Percentiles rank a stretch among this genome's conserved stretches.
phyloP scores from a whole-genome alignment of 2,797 vertebrate genomes.

The Benthosema pterotum region DNA sequence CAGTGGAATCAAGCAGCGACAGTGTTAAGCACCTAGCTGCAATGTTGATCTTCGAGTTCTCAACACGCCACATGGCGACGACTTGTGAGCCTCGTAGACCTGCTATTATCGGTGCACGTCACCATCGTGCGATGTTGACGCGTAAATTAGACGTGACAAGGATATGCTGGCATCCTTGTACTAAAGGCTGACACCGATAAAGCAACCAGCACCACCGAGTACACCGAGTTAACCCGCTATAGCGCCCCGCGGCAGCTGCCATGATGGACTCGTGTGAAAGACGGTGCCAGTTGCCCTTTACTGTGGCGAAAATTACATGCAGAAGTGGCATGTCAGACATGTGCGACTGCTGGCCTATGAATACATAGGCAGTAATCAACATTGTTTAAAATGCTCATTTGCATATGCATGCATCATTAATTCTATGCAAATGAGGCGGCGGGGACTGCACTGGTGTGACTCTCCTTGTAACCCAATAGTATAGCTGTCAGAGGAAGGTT shows the following conservation, averaged over 20 bases:
- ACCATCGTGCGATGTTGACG: too few relatives aligned
- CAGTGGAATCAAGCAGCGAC: too few relatives aligned
- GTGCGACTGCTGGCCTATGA: slow-evolving; percentile 81
- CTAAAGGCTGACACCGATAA: slow-evolving; percentile 49
- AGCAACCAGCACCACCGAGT: slow-evolving; percentile 46
- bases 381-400: slow-evolving; percentile 83
- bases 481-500: slow-evolving; percentile 79
- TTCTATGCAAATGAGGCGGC: slow-evolving; percentile 79
- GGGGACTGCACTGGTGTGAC: slow-evolving; percentile 63
- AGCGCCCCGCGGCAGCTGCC: slow-evolving; percentile 54
- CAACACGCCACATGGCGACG: too few relatives aligned
- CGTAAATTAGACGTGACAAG: background rate
- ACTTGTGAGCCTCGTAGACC: too few relatives aligned
- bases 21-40: too few relatives aligned
- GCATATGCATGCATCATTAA: slow-evolving; percentile 84
- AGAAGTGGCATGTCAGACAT: slow-evolving; percentile 80
- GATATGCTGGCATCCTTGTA: slow-evolving; percentile 20
- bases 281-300: slow-evolving; percentile 72
- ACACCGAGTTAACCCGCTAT: slow-evolving; percentile 32
- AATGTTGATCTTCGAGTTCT: too few relatives aligned
- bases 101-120: too few relatives aligned
- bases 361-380: slow-evolving; percentile 83
- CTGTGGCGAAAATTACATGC: slow-evolving; percentile 76
- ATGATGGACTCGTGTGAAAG: slow-evolving; percentile 63
- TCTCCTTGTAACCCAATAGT: slow-evolving; percentile 76